phyloP scores from a whole-genome alignment of 2,797 vertebrate species.

The Manis pentadactyla region DNA sequence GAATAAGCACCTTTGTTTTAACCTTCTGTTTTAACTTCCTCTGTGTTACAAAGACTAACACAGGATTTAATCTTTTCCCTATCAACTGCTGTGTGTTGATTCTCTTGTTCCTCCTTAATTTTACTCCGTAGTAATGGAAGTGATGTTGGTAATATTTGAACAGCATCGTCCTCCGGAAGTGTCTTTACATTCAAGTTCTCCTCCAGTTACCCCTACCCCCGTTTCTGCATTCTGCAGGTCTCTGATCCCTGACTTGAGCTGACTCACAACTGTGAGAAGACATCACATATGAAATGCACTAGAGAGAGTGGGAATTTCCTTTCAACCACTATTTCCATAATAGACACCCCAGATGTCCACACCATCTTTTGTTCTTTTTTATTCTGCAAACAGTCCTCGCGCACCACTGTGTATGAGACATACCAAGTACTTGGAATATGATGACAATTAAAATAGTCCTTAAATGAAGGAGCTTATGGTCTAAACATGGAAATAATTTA shows the following conservation, averaged over 20 bases:
- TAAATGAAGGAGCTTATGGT: not conserved
- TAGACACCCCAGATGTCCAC: not conserved
- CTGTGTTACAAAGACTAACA: not conserved
- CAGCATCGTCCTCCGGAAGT: not conserved
- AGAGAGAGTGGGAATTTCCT: not conserved
- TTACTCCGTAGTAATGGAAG: not conserved
- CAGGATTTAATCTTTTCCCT: not conserved
- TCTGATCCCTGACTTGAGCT: not conserved
- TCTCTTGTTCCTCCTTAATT: not conserved
- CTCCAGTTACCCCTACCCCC: not conserved
- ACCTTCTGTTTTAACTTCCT: conserved; percentile 24
- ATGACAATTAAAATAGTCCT: conserved; percentile 15
- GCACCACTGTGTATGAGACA: not conserved
- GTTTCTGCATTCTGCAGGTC: not conserved
- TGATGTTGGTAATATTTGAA: not conserved
- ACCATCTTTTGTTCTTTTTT: not conserved
- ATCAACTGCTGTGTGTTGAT: not conserved
- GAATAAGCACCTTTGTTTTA: not conserved
- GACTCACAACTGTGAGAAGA: not conserved
- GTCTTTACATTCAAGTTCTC: not conserved
- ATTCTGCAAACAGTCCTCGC: not conserved
- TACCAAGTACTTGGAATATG: not conserved
- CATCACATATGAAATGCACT: not conserved
- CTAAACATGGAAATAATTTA: conserved; percentile 44
- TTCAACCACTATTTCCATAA: not conserved